A percentile compares a stretch with the other conserved stretches of the same genome.
These are phyloP conservation scores for Hypselothyrea guttata DNA, from an alignment of 2,888 invertebrate genomes.

Conservation along the genomic window DNA sequence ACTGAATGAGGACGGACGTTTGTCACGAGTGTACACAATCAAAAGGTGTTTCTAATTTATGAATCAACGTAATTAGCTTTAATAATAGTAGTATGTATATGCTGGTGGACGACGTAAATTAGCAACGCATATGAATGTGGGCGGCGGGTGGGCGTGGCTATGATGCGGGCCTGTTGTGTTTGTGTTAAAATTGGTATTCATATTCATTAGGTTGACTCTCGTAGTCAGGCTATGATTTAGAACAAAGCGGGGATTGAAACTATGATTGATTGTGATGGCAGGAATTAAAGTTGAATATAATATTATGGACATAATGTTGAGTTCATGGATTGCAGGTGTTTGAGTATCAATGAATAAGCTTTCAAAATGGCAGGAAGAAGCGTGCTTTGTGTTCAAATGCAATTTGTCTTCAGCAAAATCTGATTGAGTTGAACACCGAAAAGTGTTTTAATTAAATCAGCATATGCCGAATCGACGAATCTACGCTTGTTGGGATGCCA, in stretches of 20 bases:
- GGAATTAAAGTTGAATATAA: neutral
- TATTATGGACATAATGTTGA: too few species aligned
- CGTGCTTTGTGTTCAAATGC: too few species aligned
- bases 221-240: conserved; percentile 6
- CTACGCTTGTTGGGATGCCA: neutral
- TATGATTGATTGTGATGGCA: neutral
- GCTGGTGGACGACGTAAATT: conserved; percentile 33
- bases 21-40: conserved; percentile 61
- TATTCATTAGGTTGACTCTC: conserved; percentile 39
- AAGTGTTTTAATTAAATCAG: conserved; percentile 29
- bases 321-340: too few species aligned
- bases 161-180: conserved; percentile 4
- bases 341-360: too few species aligned
- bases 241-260: neutral
- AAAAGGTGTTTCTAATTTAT: conserved; percentile 71
- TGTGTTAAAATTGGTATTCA: conserved; percentile 32
- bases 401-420: conserved; percentile 2
- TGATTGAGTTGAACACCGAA: conserved; percentile 23
- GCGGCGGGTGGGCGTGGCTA: conserved; percentile 10
- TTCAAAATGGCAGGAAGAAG: too few species aligned
- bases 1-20: conserved; percentile 26
- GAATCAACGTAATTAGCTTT: conserved; percentile 70
- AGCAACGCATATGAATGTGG: conserved; percentile 29
- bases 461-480: conserved; percentile 2
- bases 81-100: conserved; percentile 37